Evolutionary conservation across 2,888 invertebrate genomes (phyloP), one percentile per base, ranked within the genome.

Genomic region (Drosophila mettleri): DNA sequence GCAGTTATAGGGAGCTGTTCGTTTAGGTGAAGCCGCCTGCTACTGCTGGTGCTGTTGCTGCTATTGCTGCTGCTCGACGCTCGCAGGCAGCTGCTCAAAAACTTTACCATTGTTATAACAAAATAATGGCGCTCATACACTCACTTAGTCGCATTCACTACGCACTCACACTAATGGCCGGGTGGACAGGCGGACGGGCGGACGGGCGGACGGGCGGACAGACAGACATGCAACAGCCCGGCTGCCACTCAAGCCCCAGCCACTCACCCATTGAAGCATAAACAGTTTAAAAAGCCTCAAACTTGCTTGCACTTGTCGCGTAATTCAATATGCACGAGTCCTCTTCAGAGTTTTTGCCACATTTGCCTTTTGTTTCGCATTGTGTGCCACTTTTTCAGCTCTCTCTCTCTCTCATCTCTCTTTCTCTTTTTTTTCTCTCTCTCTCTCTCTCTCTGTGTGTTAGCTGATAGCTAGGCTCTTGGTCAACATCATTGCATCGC

Each of bases 261-360:
- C 49, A 41, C 39, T 31, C 65, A 63, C 45, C 57, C 55, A 66
- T 27, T 48, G 51, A 59, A 62, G 72, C 75, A 78, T 74, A 71
- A 87, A 84, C 83, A 70, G 80, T 87, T 84, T 79, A 73, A 82
- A 84, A 87, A 71, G 86, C 86, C 86, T 82, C 73, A 82, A 84
- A 84, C 85, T 82, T 65, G 74, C 83, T 68, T 73, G 80, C 88
- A 86, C 88, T 84, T 86, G 84, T 83, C 86, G 83, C 88, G 83
- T 86, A 88, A 85, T 85, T 88, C 86, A 83, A 88, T 88, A 85
- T 88, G 86, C 86, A 83, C 67, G 74, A 80, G 59, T 73, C 51
- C 58, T 70, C 57, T 79, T 51, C 67, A 59, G 74, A 68, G 62
- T 70, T 51, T 61, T 59, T 49, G 39, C 27, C 46, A 57, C 53